Evolutionary conservation across 2,888 invertebrate species (phyloP), one percentile per base, ranked within the genome.

Genomic region (Drosophila kambysellisi): DNA sequence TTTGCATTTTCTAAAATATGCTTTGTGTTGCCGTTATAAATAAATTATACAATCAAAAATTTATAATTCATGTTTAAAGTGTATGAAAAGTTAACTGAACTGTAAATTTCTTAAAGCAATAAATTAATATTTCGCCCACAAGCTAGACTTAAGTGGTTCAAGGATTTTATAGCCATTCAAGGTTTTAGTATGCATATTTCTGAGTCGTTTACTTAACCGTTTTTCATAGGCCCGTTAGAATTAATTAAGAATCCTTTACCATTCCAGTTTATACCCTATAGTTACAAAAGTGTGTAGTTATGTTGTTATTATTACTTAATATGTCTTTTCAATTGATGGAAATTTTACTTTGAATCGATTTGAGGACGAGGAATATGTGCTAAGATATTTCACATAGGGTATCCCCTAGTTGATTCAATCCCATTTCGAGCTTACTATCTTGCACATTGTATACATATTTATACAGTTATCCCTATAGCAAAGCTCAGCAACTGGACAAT

Each of bases 401-500:
- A 50, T 56, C 20, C 1, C 3, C 3, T 11, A 17, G 64, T 29
- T 9, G 6, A 4, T 17, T 17, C 54, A 54, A 9, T 29, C 37
- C 9, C 3, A 33, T 9, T 32, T 15, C 15, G 2, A n/a, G 25
- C n/a, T 5, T 7, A 2, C 7, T 25, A 35, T 43, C 29, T 60
- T 20, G 7, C 25, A 25, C 46, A 46, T 15, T 51, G 12, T 35
- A 35, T 43, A 59, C 35, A 59, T 32, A 30, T 17, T 20, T 30
- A 39, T 63, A 17, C 12, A 37, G 2, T 58, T 59, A 25, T 64
- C 59, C 59, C 57, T 59, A 53, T 52, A 72, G 76, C 65, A 63
- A 53, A 65, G 68, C 66, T 70, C 52, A 53, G 50, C 63, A 67
- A 67, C 60, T 79, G 79, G 73, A 69, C 69, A 58, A 50, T 64